Percentiles rank a stretch among this genome's conserved stretches.
Conservation (phyloP, 92 coral and sea anemone genomes). For the Paragorgia papillata region DNA sequence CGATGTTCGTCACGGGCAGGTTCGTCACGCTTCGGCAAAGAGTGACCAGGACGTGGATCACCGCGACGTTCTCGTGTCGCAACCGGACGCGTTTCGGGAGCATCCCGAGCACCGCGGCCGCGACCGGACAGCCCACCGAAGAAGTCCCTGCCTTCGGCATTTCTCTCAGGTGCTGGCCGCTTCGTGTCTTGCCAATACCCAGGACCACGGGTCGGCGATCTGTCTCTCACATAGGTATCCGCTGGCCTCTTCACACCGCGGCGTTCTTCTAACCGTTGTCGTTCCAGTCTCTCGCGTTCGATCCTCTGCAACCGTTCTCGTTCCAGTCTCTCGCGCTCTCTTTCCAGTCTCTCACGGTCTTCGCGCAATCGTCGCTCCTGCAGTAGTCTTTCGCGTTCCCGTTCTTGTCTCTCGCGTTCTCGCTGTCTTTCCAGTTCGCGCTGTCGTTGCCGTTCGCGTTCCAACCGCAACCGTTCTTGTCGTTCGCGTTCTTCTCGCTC, state of each 20-base stretch:
- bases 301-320: slow-evolving; percentile 91
- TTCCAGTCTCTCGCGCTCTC: slow-evolving; percentile 84
- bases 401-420: slow-evolving; percentile 65
- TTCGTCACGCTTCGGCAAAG: slow-evolving; percentile 43
- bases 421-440: slow-evolving; percentile 85
- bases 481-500: slow-evolving; percentile 90
- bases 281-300: slow-evolving; percentile 71
- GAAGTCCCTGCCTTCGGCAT: slow-evolving; percentile 75
- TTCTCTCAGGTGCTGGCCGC: slow-evolving; percentile 75
- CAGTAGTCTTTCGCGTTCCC: slow-evolving; percentile 68
- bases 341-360: slow-evolving; percentile 78
- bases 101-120: slow-evolving; percentile 32
- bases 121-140: slow-evolving; percentile 75
- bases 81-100: slow-evolving; percentile 42
- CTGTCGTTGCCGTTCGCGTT: slow-evolving; percentile 89
- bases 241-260: slow-evolving; percentile 87
- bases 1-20: slow-evolving; percentile 76
- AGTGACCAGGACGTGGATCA: slow-evolving; percentile 52
- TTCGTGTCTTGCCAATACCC: slow-evolving; percentile 98
- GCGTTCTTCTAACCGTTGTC: slow-evolving; percentile 78
- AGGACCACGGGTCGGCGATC: slow-evolving; percentile 69
- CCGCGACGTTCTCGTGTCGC: slow-evolving; percentile 63
- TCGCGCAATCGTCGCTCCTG: slow-evolving; percentile 92
- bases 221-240: slow-evolving; percentile 68
- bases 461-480: slow-evolving; percentile 83